Conservation (phyloP, 2,888 invertebrate genomes). For the Cheilosia vulpina region DNA sequence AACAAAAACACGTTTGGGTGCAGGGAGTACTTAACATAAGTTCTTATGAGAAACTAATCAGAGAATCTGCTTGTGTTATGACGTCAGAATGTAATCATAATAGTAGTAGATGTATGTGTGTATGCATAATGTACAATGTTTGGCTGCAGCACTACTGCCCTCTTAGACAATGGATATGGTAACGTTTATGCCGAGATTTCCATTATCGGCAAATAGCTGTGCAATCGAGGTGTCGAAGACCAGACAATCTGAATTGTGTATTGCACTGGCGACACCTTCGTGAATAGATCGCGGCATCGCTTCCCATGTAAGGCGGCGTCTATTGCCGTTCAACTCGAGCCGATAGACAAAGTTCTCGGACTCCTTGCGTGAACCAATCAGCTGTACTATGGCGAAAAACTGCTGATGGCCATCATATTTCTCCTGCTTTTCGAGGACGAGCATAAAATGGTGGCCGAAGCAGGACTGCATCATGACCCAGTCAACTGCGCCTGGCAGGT, state of each 20-base stretch:
- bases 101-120: conserved; percentile 60
- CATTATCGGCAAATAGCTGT: conserved; percentile 99
- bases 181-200: conserved; percentile 99
- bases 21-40: conserved; percentile 43
- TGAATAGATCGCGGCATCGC: conserved; percentile 99
- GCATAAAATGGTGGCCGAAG: conserved; percentile 99
- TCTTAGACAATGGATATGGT: conserved; percentile 95
- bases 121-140: conserved; percentile 73
- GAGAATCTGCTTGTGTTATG: conserved; percentile 63
- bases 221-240: conserved; percentile 99
- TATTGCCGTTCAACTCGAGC: conserved; percentile 97
- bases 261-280: conserved; percentile 98
- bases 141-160: conserved; percentile 43
- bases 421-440: conserved; percentile 99
- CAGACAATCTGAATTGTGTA: conserved; percentile 98
- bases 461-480: conserved; percentile 99
- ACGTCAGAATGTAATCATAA: conserved; percentile 64
- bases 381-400: conserved; percentile 99
- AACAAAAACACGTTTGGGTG: background rate
- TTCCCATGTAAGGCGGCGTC: conserved; percentile 98
- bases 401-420: conserved; percentile 98
- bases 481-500: conserved; percentile 99
- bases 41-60: conserved; percentile 54
- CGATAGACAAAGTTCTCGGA: conserved; percentile 99
- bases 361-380: conserved; percentile 99